Evolutionary conservation across 2,113 vertebrate genomes (phyloP).

Genomic region (Tychaedon coryphoeus): DNA sequence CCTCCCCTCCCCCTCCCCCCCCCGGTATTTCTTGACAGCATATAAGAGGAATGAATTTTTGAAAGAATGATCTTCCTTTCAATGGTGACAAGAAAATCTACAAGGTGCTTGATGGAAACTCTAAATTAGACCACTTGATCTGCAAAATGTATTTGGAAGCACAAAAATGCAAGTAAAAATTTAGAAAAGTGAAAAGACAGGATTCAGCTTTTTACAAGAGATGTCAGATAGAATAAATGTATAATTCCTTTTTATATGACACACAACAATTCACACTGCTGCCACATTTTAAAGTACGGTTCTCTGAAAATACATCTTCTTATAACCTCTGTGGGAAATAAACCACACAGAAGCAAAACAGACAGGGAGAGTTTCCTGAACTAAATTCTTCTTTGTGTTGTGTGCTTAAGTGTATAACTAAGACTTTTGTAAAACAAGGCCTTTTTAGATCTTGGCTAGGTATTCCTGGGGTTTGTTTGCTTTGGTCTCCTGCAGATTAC

Average conservation of each 20-base stretch:
- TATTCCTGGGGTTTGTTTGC: background rate
- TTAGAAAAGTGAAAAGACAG: background rate
- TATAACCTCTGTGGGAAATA: background rate
- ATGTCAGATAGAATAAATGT: background rate
- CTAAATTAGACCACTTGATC: background rate
- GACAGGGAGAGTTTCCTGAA: background rate
- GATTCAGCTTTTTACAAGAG: background rate
- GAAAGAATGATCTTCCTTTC: background rate
- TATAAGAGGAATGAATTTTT: background rate
- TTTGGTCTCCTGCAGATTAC: background rate
- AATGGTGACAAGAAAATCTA: background rate
- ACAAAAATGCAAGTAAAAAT: background rate
- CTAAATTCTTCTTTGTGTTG: background rate
- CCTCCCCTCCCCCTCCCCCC: background rate
- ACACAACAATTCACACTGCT: background rate
- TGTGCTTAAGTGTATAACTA: background rate
- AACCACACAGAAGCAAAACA: background rate
- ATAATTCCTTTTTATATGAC: background rate
- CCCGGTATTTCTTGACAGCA: background rate
- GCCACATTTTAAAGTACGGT: background rate
- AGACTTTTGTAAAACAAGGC: background rate
- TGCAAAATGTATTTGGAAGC: background rate
- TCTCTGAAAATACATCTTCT: background rate
- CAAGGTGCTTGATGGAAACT: background rate
- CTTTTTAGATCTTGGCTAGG: background rate